Conservation (phyloP, 2,888 invertebrate genomes). For the Troilus luridus region DNA sequence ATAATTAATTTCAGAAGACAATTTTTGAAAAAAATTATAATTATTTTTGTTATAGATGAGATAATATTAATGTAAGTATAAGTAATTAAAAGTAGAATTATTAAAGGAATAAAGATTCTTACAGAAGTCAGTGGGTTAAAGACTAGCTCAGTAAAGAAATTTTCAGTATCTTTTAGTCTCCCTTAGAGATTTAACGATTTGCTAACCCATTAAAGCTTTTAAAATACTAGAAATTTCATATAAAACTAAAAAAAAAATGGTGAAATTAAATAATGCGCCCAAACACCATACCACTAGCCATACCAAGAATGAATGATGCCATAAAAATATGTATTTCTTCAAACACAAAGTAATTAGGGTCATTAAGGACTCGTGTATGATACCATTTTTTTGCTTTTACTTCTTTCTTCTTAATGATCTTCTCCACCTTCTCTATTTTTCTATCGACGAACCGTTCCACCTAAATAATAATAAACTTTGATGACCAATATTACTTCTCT, state of each 20-base stretch:
- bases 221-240: constrained; percentile 32
- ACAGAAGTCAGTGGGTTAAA: neutral
- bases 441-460: constrained; percentile 86
- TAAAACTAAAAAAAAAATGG: constrained; percentile 8
- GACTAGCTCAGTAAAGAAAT: constrained; percentile 21
- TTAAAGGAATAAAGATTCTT: neutral
- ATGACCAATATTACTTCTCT: neutral
- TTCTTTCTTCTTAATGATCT: constrained; percentile 79
- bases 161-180: neutral
- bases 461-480: constrained; percentile 70
- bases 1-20: neutral
- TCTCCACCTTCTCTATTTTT: constrained; percentile 86
- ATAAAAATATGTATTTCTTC: constrained; percentile 86
- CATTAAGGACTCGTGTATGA: constrained; percentile 69
- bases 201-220: constrained; percentile 38
- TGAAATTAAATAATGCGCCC: constrained; percentile 60
- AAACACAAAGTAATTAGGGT: constrained; percentile 76
- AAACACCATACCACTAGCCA: constrained; percentile 76
- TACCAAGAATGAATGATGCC: constrained; percentile 84
- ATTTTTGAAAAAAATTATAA: neutral
- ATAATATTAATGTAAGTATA: neutral
- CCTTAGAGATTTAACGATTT: neutral
- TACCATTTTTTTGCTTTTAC: constrained; percentile 83
- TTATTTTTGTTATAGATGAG: neutral
- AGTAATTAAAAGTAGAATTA: neutral